Evolutionary conservation across 2,113 vertebrate genomes (phyloP), one percentile per base, ranked within the genome.

Genomic region (Rutilus rutilus): DNA sequence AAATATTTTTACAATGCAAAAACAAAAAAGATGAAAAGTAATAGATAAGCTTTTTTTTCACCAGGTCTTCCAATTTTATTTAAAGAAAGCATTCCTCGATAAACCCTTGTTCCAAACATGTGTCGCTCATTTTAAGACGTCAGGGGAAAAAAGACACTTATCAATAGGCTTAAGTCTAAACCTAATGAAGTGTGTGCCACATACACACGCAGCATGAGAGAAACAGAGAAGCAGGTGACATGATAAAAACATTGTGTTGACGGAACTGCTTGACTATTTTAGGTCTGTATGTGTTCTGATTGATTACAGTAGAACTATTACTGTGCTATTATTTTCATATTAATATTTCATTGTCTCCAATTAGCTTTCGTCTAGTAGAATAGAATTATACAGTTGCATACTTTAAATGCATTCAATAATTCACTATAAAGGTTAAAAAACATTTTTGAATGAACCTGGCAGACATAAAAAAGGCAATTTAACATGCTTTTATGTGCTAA

Each of bases 231-330:
- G 25, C 60, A 65, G 25, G 78, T 50, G 78, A 79, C 30, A 42
- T 39, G 57, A 25, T 79, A 42, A 17, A 17, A 79, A 39, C 57
- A 79, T 6, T 60, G 5, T 82, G 27, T 69, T 82, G 62, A 27
- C 45, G 19, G 62, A 69, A 52, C 79, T 14, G 78, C 59, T 30
- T 15, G 42, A 33, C 39, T 69, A 82, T 69, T 52, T 82, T 69
- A n/a, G 30, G 42, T 52, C 5, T 47, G 19, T 52, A 15, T 54
- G 19, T 36, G 27, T 21, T 82, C 27, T 30, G 36, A 64, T 27
- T 60, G 57, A 45, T 62, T 45, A 80, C 59, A 59, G 76, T 39
- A 14, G 21, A 59, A 36, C 30, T 4, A 59, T 6, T 50, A 78
- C 30, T 14, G 52, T 36, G 2, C 21, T 36, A 5, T 39, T 47